Conservation (phyloP, 2,797 vertebrate species). For the Aeoliscus strigatus region DNA sequence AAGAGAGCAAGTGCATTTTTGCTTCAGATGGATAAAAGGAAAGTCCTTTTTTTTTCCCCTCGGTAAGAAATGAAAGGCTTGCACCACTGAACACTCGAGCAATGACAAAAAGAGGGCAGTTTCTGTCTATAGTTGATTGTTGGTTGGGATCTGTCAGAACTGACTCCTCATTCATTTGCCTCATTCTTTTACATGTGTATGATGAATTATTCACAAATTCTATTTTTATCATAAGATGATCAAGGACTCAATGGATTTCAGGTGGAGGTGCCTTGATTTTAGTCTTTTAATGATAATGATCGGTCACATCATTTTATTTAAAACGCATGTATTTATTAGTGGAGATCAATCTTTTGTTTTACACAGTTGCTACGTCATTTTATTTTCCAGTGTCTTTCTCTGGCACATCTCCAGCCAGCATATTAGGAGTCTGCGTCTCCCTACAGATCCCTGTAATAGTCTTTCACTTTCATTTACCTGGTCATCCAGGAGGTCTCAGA, state of each 20-base stretch:
- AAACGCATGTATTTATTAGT: too few species aligned
- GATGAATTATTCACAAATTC: too few species aligned
- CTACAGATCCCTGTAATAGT: constrained; percentile 36
- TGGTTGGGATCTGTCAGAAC: constrained; percentile 8
- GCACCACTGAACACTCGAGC: constrained; percentile 21
- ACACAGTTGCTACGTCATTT: too few species aligned
- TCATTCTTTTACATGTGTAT: not conserved
- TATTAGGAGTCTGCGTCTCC: constrained; percentile 38
- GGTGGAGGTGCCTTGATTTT: too few species aligned
- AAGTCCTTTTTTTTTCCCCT: constrained; percentile 3
- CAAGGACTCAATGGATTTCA: too few species aligned
- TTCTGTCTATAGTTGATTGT: constrained; percentile 10
- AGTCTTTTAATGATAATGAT: too few species aligned
- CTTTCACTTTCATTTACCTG: constrained; percentile 44
- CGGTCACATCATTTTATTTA: too few species aligned
- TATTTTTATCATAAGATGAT: not conserved
- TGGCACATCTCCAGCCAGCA: constrained; percentile 9
- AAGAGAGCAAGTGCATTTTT: constrained; percentile 27
- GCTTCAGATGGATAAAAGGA: constrained; percentile 39
- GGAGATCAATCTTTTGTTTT: too few species aligned
- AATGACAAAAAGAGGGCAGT: constrained; percentile 7
- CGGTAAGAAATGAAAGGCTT: constrained; percentile 22
- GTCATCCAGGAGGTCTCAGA: constrained; percentile 26
- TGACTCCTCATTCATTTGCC: constrained; percentile 6
- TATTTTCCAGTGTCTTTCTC: not conserved